Percentiles rank a stretch among this genome's conserved stretches.
Evolutionary conservation across 2,113 vertebrate species (phyloP).

Genomic region (Oplegnathus fasciatus): DNA sequence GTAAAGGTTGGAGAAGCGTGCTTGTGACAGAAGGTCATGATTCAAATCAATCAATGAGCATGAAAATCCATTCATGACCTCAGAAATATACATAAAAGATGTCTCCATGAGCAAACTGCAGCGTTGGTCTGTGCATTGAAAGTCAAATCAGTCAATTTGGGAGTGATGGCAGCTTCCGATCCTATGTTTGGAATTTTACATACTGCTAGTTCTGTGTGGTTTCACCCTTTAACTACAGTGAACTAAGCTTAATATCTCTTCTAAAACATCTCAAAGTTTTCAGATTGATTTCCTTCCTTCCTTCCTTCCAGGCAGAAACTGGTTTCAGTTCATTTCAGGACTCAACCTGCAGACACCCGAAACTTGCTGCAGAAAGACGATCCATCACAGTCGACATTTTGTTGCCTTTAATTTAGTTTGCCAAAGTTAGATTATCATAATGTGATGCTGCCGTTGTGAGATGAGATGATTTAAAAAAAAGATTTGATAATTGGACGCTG

Average conservation of each 20-base stretch:
- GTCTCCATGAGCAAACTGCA: too few species aligned
- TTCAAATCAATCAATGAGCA: too few species aligned
- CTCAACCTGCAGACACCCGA: not conserved
- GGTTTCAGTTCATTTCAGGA: not conserved
- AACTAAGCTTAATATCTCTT: not conserved
- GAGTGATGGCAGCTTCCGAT: too few species aligned
- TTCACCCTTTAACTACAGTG: not conserved
- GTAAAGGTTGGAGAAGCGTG: too few species aligned
- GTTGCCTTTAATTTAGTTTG: slow-evolving; percentile 23
- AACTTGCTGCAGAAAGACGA: not conserved
- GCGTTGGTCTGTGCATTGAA: too few species aligned
- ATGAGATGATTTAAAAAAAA: not conserved
- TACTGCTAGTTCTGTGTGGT: not conserved
- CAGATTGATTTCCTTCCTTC: not conserved
- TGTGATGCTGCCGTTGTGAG: slow-evolving; percentile 1
- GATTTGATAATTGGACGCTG: not conserved
- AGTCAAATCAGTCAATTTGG: too few species aligned
- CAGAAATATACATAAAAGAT: too few species aligned
- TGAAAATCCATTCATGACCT: too few species aligned
- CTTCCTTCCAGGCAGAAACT: not conserved
- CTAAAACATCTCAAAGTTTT: not conserved
- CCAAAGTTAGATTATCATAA: slow-evolving; percentile 12
- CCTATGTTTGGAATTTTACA: not conserved
- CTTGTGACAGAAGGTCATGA: too few species aligned
- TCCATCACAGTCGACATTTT: not conserved